Base-by-base conservation (phyloP, 1,140 invertebrate species). In the Magallana gigas region DNA sequence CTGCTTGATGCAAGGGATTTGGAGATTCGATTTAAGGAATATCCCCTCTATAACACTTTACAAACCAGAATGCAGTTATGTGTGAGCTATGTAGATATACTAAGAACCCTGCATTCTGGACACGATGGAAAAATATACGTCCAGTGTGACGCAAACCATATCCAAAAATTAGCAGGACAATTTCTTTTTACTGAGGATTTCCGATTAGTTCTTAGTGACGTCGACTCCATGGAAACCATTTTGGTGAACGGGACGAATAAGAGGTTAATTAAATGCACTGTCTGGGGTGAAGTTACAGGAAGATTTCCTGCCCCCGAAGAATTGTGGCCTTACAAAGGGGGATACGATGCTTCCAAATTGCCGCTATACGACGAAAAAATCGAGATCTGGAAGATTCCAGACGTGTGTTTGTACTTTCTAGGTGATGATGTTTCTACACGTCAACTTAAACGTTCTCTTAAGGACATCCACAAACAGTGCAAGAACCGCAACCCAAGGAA, bases 341-440 rank as follows among this genome's bases (percentile, higher is more conserved):
- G 9, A 4, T 76, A 29, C 23, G 7, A 76, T 12, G 23, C 68
- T 29, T 23, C 18, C 7, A 29, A 12, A 23, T 36, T 76, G 68
- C 68, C 68, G 14, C 36, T 76, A 11, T 76, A 76, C 36, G 68
- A 76, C 23, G 68, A 76, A 76, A 76, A 76, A 29, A 76, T 76
- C 36, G 68, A 76, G 36, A 76, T 76, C 36, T 76, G 68, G 68
- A 76, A 76, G 36, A 76, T 76, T 76, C 68, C 68, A 11, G 68
- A 76, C 12, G 9, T 76, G 7, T 76, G 68, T 76, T 48, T 76
- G 68, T 76, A 12, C 68, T 76, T 76, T 29, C 23, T 76, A 12
- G 68, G 68, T 29, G 68, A 76, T 12, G 68, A 76, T 29, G 8
- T 12, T 36, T 76, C 68, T 76, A 23, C 23, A 36, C 7, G 14